Evolutionary conservation across 2,888 invertebrate genomes (phyloP), one percentile per base, ranked within the genome.

Genomic region (Drosophila neotestacea): DNA sequence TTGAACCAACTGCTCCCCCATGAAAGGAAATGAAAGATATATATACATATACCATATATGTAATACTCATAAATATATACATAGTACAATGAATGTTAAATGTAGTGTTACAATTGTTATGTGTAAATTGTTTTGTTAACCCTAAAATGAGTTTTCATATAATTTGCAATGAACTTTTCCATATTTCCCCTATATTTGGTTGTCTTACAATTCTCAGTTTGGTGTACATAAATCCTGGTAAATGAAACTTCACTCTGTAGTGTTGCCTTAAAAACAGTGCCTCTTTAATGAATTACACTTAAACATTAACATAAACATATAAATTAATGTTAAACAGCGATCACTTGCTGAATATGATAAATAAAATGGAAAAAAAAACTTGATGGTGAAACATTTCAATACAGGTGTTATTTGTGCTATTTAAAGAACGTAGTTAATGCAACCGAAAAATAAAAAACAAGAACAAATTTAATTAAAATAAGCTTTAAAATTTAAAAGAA

Each of bases 211-310:
- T 58, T 44, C 75, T 61, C 4, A 4, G 61, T 78, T 79, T 11
- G 62, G 50, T 88, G 82, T 86, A 85, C 60, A 90, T 88, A 89
- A 44, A 68, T 62, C 74, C 81, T 83, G 60, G 66, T 87, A 74
- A 79, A 56, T 68, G 63, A 70, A 91, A 91, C 93, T 93, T 94
- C 95, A 95, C 95, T 95, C 90, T 93, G 95, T 96, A 96, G 95
- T 88, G 89, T 94, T 95, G 96, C 96, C 96, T 96, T 96, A 95
- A 94, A 95, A 95, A 95, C 95, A 95, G 96, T 96, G 96, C 96
- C 96, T 96, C 94, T 92, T 91, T 79, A 80, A 83, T 34, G 64
- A 73, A 41, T 77, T 72, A 70, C 73, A 61, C 28, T 66, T 50
- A 76, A 52, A 67, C 42, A 69, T 50, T 32, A 32, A 66, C 27